Percentiles rank a stretch among this genome's conserved stretches.
phyloP scores from a whole-genome alignment of 2,797 vertebrate genomes.

The Diglossa cyanea region DNA sequence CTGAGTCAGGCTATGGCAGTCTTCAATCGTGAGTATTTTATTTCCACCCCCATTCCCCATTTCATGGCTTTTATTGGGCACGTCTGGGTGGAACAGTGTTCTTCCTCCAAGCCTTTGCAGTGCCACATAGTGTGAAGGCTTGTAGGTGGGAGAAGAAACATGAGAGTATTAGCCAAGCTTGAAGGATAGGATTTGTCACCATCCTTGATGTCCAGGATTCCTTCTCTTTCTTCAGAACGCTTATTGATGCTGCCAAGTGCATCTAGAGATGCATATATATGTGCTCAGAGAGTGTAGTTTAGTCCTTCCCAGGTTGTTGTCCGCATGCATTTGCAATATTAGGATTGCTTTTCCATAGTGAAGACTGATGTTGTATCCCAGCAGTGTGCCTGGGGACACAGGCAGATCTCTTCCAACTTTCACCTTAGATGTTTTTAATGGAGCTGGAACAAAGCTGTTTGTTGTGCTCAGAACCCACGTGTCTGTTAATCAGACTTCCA shows the following conservation, averaged over 20 bases:
- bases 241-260: not conserved
- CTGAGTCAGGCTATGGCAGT: not conserved
- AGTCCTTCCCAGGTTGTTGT: not conserved
- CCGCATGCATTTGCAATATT: rapidly evolving
- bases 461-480: not conserved
- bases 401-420: not conserved
- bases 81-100: not conserved
- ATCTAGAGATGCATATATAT: rapidly evolving
- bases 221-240: not conserved
- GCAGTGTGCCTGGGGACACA: not conserved
- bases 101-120: not conserved
- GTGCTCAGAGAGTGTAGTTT: not conserved
- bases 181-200: not conserved
- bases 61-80: not conserved
- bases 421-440: not conserved
- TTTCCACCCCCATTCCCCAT: not conserved
- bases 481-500: not conserved
- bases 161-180: not conserved
- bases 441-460: not conserved
- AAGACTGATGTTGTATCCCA: rapidly evolving
- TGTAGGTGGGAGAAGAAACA: not conserved
- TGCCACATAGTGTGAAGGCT: not conserved
- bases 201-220: not conserved
- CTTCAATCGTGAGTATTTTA: not conserved
- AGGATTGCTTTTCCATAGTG: not conserved